These are phyloP conservation scores for Notodonta ziczac DNA, from an alignment of 2,888 invertebrate genomes.

Conservation along the genomic window DNA sequence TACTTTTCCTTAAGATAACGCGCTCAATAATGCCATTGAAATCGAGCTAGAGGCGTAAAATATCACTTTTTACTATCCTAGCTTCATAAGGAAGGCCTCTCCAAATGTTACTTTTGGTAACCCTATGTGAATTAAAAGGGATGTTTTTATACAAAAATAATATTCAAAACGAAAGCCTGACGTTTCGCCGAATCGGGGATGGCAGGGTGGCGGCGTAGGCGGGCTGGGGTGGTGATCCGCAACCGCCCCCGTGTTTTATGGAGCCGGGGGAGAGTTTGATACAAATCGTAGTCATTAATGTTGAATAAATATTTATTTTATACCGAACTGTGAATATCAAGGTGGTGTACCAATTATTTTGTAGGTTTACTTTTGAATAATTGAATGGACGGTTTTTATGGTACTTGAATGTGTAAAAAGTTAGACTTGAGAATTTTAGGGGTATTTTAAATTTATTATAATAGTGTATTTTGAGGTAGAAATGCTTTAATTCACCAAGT, in stretches of 20 bases:
- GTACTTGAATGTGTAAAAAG: background rate
- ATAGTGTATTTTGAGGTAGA: too few species aligned
- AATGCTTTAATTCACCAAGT: too few species aligned
- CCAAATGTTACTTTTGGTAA: constrained; percentile 14
- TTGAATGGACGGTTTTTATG: background rate
- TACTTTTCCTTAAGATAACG: too few species aligned
- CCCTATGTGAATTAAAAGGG: constrained; percentile 40
- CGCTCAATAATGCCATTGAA: too few species aligned
- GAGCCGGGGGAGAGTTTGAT: constrained; percentile 39
- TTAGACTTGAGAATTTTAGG: background rate
- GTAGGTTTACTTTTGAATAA: constrained; percentile 16
- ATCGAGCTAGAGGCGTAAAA: too few species aligned
- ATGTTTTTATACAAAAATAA: constrained; percentile 44
- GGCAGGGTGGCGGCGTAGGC: constrained; percentile 8
- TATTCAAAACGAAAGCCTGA: constrained; percentile 38
- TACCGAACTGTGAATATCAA: constrained; percentile 34
- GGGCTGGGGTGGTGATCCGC: constrained; percentile 15
- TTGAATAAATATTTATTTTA: constrained; percentile 57
- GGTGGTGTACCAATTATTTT: constrained; percentile 31
- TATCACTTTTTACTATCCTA: too few species aligned
- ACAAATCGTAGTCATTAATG: constrained; percentile 60
- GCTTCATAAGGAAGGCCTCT: background rate
- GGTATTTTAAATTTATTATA: too few species aligned
- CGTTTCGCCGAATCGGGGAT: constrained; percentile 27
- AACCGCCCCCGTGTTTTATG: constrained; percentile 21